Conservation (phyloP, 2,797 vertebrate species). For the Furcifer pardalis region DNA sequence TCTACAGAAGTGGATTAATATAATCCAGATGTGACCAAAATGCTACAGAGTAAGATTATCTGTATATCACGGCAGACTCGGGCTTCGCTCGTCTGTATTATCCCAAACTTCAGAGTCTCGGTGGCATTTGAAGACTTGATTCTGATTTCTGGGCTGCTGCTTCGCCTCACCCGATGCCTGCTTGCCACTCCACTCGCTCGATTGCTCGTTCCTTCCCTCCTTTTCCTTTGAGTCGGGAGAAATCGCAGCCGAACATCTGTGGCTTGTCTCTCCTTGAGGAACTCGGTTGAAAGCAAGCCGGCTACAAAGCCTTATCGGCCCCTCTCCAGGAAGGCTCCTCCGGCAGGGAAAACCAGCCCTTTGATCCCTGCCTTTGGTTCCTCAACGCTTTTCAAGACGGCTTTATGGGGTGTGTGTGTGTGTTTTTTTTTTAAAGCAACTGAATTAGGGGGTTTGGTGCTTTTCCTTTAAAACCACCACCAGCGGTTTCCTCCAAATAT, state of each 20-base stretch:
- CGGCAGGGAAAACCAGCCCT: neutral
- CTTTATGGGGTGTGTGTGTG: too few relatives aligned
- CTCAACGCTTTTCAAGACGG: neutral
- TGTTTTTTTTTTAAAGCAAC: neutral
- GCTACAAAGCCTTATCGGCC: constrained; percentile 17
- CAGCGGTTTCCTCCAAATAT: neutral
- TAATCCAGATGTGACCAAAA: neutral
- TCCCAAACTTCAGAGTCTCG: neutral
- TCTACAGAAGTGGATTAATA: neutral
- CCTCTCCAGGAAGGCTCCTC: neutral
- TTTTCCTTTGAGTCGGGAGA: neutral
- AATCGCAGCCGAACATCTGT: constrained; percentile 17
- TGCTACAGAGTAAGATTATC: neutral
- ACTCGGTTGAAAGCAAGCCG: constrained; percentile 1
- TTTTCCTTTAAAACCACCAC: too few relatives aligned
- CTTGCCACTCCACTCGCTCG: neutral
- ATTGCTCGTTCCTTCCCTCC: neutral
- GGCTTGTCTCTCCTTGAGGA: constrained; percentile 1
- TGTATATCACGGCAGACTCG: too few relatives aligned
- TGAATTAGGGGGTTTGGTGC: too few relatives aligned
- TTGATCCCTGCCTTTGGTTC: neutral
- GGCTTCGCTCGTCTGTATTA: neutral
- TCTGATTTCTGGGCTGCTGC: neutral
- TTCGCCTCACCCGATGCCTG: neutral
- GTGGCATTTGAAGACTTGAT: neutral